Base-by-base conservation (phyloP, 2,888 invertebrate species). In the Pheosia gnoma region DNA sequence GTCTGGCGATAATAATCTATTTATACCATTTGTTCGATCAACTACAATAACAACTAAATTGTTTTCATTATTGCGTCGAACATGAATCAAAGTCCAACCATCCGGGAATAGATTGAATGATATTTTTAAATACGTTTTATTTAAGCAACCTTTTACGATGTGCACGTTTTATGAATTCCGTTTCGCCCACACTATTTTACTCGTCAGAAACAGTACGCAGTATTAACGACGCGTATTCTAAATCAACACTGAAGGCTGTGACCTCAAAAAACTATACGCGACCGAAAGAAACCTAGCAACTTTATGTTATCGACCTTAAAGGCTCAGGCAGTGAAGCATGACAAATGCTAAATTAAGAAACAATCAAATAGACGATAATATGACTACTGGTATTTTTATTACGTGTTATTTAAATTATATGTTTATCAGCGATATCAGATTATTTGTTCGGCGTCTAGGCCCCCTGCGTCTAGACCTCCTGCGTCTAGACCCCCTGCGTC, bases 21-120 rank as follows among this genome's bases (percentile, higher is more conserved):
- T n/a, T n/a, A n/a, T 7, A n/a, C 51, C 11, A 13, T 5, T 49
- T 13, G 13, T 5, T 49, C 49, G 49, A 3, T 49, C 49, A 45
- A 45, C 9, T 47, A 5, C 11, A 47, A 7, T 6, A 52, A 54
- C 10, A 6, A 13, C n/a, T 25, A 78, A 77, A 84, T 85, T 84
- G 78, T 73, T 78, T 80, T 82, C 75, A 82, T 79, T 78, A 80
- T 76, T 70, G 70, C 68, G 64, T 69, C 57, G 53, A 70, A 71
- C 62, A 62, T 59, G 57, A 80, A 67, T 56, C 87, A 84, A 88
- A 88, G 87, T 88, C 81, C 84, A 71, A 55, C 60, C 69, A 62
- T 58, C 51, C 58, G 62, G 66, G 74, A 67, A 79, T 77, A 64
- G 66, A 75, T 71, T 65, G 52, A 56, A 59, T 58, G 64, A 64